Conservation (phyloP, 2,797 vertebrate species). For the Natrix natrix region DNA sequence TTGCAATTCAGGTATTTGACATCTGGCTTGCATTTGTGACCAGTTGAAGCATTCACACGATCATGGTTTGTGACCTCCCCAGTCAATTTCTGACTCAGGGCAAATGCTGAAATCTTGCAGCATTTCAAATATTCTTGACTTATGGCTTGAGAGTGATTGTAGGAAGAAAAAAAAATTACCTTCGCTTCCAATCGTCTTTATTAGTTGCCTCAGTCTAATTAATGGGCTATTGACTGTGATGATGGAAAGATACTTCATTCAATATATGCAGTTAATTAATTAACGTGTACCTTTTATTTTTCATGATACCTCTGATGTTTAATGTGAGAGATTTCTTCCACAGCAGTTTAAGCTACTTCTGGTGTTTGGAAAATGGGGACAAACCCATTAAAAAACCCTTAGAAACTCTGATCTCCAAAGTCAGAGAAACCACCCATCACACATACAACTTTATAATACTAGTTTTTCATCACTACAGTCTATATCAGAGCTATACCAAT, state of each 20-base stretch:
- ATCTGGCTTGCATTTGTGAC: no score
- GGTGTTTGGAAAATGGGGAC: background rate
- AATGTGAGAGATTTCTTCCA: background rate
- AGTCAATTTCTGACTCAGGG: background rate
- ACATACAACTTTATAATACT: background rate
- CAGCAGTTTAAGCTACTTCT: background rate
- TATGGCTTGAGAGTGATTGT: background rate
- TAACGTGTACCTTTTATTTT: background rate
- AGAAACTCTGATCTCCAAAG: background rate
- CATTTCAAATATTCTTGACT: background rate
- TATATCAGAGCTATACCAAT: background rate
- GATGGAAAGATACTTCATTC: background rate
- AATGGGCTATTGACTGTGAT: background rate
- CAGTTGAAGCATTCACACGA: no score
- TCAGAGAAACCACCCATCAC: background rate
- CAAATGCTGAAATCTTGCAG: conserved; percentile 5
- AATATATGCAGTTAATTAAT: background rate
- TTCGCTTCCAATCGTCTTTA: background rate
- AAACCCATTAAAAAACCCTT: background rate
- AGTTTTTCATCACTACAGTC: background rate
- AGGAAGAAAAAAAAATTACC: background rate
- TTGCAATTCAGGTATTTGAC: no score
- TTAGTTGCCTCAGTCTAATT: background rate
- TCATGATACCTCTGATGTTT: background rate
- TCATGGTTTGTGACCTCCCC: no score